Evolutionary conservation across 2,888 invertebrate genomes (phyloP).

Genomic region (Chesias legatella): DNA sequence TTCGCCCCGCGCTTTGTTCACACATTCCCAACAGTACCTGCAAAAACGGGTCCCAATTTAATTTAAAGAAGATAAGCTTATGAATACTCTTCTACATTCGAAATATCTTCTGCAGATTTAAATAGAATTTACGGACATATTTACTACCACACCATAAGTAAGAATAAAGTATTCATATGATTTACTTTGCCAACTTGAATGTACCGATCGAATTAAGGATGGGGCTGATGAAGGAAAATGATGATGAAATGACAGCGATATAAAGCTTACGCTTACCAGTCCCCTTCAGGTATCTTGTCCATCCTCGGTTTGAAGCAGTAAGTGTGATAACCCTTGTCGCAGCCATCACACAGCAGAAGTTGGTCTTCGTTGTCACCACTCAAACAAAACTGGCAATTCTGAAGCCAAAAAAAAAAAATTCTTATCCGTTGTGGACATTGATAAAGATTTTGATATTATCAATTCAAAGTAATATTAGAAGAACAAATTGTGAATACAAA

Average conservation of each 20-base stretch:
- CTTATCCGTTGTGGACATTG: no score
- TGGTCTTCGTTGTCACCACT: conserved; percentile 98
- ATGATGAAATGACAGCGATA: no score
- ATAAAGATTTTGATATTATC: background rate
- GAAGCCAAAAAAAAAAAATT: no score
- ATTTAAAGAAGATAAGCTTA: conserved; percentile 58
- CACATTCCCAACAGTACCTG: conserved; percentile 97
- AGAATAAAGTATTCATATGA: no score
- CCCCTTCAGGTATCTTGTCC: conserved; percentile 98
- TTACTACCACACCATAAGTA: no score
- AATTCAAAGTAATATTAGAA: no score
- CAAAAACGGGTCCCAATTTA: background rate
- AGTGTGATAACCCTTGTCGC: conserved; percentile 99
- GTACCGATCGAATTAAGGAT: no score
- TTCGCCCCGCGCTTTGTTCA: conserved; percentile 95
- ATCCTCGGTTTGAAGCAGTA: conserved; percentile 99
- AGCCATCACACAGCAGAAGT: conserved; percentile 96
- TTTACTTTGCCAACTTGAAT: no score
- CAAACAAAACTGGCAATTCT: conserved; percentile 99
- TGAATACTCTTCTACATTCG: conserved; percentile 99
- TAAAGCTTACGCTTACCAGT: conserved; percentile 97
- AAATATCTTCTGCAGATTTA: no score
- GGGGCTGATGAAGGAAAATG: no score
- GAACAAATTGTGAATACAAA: no score
- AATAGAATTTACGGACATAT: no score